Base-by-base conservation (phyloP, 2,113 vertebrate species). In the Rhinopithecus roxellana region DNA sequence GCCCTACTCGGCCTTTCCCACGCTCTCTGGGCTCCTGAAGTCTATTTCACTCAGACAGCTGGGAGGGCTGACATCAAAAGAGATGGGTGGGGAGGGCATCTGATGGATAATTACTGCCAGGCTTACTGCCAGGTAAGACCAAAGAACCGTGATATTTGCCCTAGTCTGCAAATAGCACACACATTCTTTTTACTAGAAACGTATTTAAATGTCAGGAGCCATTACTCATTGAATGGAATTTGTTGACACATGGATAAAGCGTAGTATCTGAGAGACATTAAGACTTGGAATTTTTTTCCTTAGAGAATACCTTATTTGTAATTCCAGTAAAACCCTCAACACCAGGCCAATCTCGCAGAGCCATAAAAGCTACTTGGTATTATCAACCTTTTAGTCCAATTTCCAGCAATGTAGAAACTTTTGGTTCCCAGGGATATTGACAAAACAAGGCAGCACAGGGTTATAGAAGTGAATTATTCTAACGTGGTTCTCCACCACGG, bases 111-210 rank as follows among this genome's bases (percentile, higher is more conserved):
- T n/a, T n/a, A 86, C 40, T 40, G 61, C 59, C 69, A 90, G 88
- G 82, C 93, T 50, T 25, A 61, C 2, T 32, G 91, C 89, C 92
- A 92, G 79, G 48, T 52, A 64, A 82, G 69, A 82, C 88, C 69
- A 92, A 64, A 94, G 91, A 64, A 57, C 52, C 18, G 0, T 1
- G n/a, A 27, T 43, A 59, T 72, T 4, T 50, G 75, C 81, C 43
- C 59, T 8, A 11, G 7, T 67, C 40, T 69, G 40, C 43, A 67
- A 79, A 88, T 0, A 91, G 78, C 52, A 85, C 61, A 20, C n/a
- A 75, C 35, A 59, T 67, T 93, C 95, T 89, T 61, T 89, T 88
- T 25, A 77, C 86, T 70, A 90, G 52, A 89, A 74, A 59, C 9
- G 17, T 35, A 79, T 45, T 80, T 79, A 83, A 88, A 80, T 11